phyloP scores from a whole-genome alignment of 1,140 invertebrate genomes.

The Gonatopus flavifemur region DNA sequence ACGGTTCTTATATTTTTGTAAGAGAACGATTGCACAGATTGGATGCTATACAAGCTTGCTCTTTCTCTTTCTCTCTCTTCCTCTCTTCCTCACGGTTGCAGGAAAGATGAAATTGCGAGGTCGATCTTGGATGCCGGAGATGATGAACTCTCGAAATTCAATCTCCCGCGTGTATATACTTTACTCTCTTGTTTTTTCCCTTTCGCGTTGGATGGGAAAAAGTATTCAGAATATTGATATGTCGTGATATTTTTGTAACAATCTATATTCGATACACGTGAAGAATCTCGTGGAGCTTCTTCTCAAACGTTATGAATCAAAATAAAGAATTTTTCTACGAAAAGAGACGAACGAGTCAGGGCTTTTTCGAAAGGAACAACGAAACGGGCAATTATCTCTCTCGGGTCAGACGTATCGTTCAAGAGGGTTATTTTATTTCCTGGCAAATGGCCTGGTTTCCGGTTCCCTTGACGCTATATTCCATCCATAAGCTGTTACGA shows the following conservation, averaged over 20 bases:
- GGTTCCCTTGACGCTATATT: slow-evolving; percentile 10
- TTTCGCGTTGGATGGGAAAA: too few species aligned
- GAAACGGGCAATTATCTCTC: slow-evolving; percentile 23
- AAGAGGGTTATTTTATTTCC: slow-evolving; percentile 37
- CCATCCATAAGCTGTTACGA: slow-evolving; percentile 24
- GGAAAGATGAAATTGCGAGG: slow-evolving; percentile 24
- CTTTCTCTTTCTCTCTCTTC: slow-evolving; percentile 8
- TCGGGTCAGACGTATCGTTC: not conserved
- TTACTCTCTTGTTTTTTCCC: too few species aligned
- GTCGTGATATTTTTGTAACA: too few species aligned
- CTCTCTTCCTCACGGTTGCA: slow-evolving; percentile 4
- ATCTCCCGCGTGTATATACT: too few species aligned
- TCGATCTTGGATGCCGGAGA: too few species aligned
- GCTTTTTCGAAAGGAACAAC: slow-evolving; percentile 7
- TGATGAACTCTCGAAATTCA: too few species aligned
- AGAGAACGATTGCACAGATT: slow-evolving; percentile 44
- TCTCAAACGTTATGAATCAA: too few species aligned
- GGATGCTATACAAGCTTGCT: slow-evolving; percentile 34
- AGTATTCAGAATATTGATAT: too few species aligned
- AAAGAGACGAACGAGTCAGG: slow-evolving; percentile 4
- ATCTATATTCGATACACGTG: too few species aligned
- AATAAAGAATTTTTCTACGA: too few species aligned
- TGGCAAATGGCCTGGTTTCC: slow-evolving; percentile 34
- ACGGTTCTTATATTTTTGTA: slow-evolving; percentile 37
- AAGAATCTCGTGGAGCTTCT: too few species aligned